Evolutionary conservation across 2,113 vertebrate species (phyloP).

Genomic region (Porphyrio hochstetteri): DNA sequence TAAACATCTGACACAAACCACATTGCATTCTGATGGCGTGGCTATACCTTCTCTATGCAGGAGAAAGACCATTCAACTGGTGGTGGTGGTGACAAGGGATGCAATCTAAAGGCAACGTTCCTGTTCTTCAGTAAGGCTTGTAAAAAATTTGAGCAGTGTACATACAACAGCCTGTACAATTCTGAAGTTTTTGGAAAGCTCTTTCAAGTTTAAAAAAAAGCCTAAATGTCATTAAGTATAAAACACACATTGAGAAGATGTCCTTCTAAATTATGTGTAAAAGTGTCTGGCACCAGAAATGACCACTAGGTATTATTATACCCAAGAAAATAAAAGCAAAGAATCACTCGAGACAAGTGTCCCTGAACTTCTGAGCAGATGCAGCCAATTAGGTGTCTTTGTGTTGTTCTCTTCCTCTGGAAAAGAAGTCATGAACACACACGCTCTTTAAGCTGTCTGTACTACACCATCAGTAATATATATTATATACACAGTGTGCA

Average conservation of each 20-base stretch:
- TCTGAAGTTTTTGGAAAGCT: conserved; percentile 54
- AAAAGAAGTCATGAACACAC: not conserved
- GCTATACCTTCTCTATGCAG: conserved; percentile 22
- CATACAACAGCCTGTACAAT: conserved; percentile 46
- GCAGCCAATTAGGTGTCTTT: not conserved
- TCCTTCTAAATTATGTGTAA: conserved; percentile 32
- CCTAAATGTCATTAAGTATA: conserved; percentile 45
- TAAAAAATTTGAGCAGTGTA: conserved; percentile 42
- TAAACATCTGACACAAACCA: conserved; percentile 63
- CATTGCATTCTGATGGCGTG: not conserved
- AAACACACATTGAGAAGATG: conserved; percentile 61
- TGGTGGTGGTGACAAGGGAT: not conserved
- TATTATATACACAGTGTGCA: conserved; percentile 28
- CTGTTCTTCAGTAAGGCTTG: conserved; percentile 63
- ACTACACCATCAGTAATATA: conserved; percentile 35
- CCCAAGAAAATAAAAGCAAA: conserved; percentile 12
- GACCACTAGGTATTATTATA: conserved; percentile 43
- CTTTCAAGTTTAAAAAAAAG: conserved; percentile 59
- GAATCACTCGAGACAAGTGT: conserved; percentile 17
- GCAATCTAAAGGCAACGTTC: conserved; percentile 60
- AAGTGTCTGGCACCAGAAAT: conserved; percentile 69
- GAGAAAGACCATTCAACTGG: not conserved
- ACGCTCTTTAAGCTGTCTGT: not conserved
- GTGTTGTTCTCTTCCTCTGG: conserved; percentile 11
- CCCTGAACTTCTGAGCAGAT: conserved; percentile 47